Base-by-base conservation (phyloP, 2,113 vertebrate species). In the Nansenia antarctica region DNA sequence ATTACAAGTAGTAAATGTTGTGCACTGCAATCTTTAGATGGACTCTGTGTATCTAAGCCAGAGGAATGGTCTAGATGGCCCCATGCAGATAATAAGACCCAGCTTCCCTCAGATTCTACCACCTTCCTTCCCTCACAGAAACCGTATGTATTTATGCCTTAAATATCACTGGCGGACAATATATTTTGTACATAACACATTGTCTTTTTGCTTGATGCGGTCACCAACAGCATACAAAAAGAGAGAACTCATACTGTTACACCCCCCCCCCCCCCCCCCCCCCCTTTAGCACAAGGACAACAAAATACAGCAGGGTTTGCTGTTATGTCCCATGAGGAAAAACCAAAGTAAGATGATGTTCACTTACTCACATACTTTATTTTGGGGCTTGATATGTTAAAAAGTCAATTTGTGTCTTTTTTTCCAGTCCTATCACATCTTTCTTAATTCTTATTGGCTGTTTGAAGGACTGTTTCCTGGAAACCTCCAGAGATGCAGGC, bases 401-500 rank as follows among this genome's bases (percentile, higher is more conserved):
- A 11, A 49, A 47, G 20, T 18, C 18, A 0, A 47, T n/a, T 35
- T 42, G 24, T 45, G n/a, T 62, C 24, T 14, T 24, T 35, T 24
- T 42, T 37, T 5, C 20, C 5, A n/a, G 18, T 47, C 6, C 20
- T 52, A 22, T 55, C 55, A 70, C 64, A 9, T 78, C 68, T 45
- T 0, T 0, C 42, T 72, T 45, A 47, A 2, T 65, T 34, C 27
- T 63, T 14, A 75, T 53, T 82, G 59, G 49, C 11, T 39, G 39
- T 57, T 22, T 2, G 27, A 66, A 90, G 88, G 70, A 73, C 73
- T n/a, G 67, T 70, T 54, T 61, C 82, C 47, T 88, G 86, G 85
- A 89, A 86, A 57, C 74, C 87, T 2, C 39, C 76, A 15, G 85
- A 90, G 76, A 68, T 76, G 49, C 87, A 78, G 58, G 27, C 35